A percentile compares a stretch with the other conserved stretches of the same genome.
These are phyloP conservation scores for Apodemus sylvaticus DNA, from an alignment of 2,113 vertebrate species.

Conservation along the genomic window DNA sequence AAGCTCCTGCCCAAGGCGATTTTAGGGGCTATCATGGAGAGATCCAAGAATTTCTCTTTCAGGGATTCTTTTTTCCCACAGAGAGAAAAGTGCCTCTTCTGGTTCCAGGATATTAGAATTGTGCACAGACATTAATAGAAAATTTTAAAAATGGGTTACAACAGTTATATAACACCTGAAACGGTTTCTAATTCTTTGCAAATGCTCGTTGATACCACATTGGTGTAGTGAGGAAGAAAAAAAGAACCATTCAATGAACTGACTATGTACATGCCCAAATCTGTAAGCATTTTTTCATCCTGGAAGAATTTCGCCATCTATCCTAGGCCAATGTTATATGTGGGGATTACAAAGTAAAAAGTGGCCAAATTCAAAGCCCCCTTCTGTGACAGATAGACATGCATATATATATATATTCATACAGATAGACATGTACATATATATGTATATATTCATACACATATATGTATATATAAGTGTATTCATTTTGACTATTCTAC, in stretches of 20 bases:
- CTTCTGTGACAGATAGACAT: too few species aligned
- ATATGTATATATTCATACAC: background rate
- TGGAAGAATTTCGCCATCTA: background rate
- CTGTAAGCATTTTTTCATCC: background rate
- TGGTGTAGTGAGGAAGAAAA: background rate
- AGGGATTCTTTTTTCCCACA: background rate
- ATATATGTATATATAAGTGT: background rate
- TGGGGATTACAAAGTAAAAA: background rate
- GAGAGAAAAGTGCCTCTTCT: background rate
- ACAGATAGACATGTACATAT: background rate
- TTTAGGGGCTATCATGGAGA: background rate
- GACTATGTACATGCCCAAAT: background rate
- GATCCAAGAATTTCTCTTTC: background rate
- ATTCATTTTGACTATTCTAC: background rate
- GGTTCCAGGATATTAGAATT: background rate
- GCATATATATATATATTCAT: accelerated
- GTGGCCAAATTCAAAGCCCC: background rate
- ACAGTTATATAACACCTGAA: background rate
- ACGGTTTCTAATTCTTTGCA: conserved; percentile 1
- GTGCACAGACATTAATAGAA: background rate
- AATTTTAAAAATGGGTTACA: background rate
- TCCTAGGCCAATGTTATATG: background rate
- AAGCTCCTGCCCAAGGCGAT: background rate
- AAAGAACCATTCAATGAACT: background rate
- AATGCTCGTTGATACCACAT: background rate